Conservation (phyloP, 1,140 invertebrate genomes). For the Drosophila teissieri region DNA sequence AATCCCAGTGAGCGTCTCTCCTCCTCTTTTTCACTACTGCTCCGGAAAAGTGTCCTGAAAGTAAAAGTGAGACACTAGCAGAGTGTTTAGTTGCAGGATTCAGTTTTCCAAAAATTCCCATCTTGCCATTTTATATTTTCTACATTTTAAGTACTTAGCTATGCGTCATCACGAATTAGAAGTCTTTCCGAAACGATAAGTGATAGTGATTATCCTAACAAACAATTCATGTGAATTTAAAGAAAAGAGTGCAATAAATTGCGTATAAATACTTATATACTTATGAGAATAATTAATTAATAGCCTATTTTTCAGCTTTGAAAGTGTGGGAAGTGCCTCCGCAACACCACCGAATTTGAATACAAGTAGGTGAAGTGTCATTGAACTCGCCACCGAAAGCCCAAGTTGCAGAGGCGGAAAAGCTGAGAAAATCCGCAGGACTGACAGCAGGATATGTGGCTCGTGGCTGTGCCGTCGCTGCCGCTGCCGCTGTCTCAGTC, state of each 20-base stretch:
- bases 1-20: slow-evolving; percentile 1
- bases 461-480: slow-evolving; percentile 4
- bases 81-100: background rate
- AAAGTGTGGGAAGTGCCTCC: background rate
- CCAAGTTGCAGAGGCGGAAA: background rate
- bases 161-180: too few relatives aligned
- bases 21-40: background rate
- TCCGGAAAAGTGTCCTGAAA: slow-evolving; percentile 35
- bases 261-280: too few relatives aligned
- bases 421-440: slow-evolving; percentile 4
- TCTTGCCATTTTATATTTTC: too few relatives aligned
- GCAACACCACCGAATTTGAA: slow-evolving; percentile 44
- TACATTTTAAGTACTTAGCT: too few relatives aligned
- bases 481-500: background rate
- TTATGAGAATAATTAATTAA: too few relatives aligned
- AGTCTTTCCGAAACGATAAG: too few relatives aligned
- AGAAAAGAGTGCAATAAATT: too few relatives aligned
- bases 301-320: background rate
- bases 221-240: too few relatives aligned
- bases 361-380: slow-evolving; percentile 81
- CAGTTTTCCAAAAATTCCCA: too few relatives aligned
- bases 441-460: slow-evolving; percentile 19
- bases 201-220: too few relatives aligned
- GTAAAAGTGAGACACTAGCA: slow-evolving; percentile 42
- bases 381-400: slow-evolving; percentile 70